Percentiles rank a stretch among this genome's conserved stretches.
Evolutionary conservation across 2,888 invertebrate genomes (phyloP).

Genomic region (Nomada fabriciana): DNA sequence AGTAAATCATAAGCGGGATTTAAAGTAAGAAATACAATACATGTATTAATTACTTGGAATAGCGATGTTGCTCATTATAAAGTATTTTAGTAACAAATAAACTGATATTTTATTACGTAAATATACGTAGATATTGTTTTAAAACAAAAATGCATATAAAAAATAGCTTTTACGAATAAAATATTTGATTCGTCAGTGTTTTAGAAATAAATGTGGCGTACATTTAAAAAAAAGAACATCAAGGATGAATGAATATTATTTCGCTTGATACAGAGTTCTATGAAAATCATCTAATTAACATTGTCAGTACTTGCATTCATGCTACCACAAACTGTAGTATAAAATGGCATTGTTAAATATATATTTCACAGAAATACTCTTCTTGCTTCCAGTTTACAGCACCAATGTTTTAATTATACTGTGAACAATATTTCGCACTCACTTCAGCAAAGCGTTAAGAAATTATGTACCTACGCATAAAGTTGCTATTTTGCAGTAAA

Average conservation of each 20-base stretch:
- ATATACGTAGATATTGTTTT: background rate
- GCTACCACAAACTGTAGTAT: background rate
- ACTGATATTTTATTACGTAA: background rate
- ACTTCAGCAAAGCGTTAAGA: constrained; percentile 44
- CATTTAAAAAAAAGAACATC: background rate
- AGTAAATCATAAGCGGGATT: too few species aligned
- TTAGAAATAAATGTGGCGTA: background rate
- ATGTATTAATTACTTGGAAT: background rate
- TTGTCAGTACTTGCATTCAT: constrained; percentile 9
- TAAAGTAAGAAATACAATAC: background rate
- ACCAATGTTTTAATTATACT: constrained; percentile 6
- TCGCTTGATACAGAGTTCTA: background rate
- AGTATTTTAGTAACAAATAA: too few species aligned
- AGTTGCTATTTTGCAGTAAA: constrained; percentile 15
- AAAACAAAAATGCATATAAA: background rate
- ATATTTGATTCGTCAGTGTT: constrained; percentile 32
- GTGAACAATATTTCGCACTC: constrained; percentile 11
- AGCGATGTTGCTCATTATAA: too few species aligned
- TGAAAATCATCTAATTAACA: constrained; percentile 2
- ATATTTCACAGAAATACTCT: constrained; percentile 22
- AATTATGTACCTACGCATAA: constrained; percentile 11
- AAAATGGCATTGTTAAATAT: constrained; percentile 13
- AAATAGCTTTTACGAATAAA: background rate
- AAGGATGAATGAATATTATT: constrained; percentile 1
- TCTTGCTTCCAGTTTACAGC: constrained; percentile 12